Percentiles rank a stretch among this genome's conserved stretches.
phyloP scores from a whole-genome alignment of 2,797 vertebrate species.

The Karalla daura region DNA sequence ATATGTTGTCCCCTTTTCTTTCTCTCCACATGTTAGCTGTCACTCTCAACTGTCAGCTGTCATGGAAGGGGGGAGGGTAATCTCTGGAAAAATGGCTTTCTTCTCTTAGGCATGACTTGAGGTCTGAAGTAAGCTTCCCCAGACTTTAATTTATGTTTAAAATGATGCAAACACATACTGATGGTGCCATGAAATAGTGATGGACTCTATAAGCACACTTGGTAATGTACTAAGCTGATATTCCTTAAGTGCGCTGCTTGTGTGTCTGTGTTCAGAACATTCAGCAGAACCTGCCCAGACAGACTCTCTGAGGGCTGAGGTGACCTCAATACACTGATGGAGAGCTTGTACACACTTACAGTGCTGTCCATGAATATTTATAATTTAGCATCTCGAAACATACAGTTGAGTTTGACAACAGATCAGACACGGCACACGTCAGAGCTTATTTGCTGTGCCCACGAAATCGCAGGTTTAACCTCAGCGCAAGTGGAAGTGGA shows the following conservation, averaged over 20 bases:
- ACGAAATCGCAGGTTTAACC: slow-evolving; percentile 19
- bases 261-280: slow-evolving; percentile 69
- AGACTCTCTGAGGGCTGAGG: slow-evolving; percentile 41
- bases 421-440: not conserved
- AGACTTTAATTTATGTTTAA: slow-evolving; percentile 36
- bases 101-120: slow-evolving; percentile 8
- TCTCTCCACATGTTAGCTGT: slow-evolving; percentile 16
- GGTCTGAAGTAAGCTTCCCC: slow-evolving; percentile 19
- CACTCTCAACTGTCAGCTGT: slow-evolving; percentile 18
- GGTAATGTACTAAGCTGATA: slow-evolving; percentile 74
- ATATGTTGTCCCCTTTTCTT: slow-evolving; percentile 1
- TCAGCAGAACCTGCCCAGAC: slow-evolving; percentile 64
- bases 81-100: not conserved
- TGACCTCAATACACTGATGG: slow-evolving; percentile 60
- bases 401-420: not conserved
- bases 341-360: slow-evolving; percentile 35
- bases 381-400: slow-evolving; percentile 22
- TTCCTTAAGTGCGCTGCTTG: slow-evolving; percentile 48
- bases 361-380: slow-evolving; percentile 16
- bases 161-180: slow-evolving; percentile 55
- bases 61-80: slow-evolving; percentile 6
- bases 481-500: not conserved
- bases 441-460: slow-evolving; percentile 6
- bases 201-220: slow-evolving; percentile 59
- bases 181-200: slow-evolving; percentile 75